These are phyloP conservation scores for Campylomormyrus numenius DNA, from an alignment of 2,113 vertebrate species.

Conservation along the genomic window DNA sequence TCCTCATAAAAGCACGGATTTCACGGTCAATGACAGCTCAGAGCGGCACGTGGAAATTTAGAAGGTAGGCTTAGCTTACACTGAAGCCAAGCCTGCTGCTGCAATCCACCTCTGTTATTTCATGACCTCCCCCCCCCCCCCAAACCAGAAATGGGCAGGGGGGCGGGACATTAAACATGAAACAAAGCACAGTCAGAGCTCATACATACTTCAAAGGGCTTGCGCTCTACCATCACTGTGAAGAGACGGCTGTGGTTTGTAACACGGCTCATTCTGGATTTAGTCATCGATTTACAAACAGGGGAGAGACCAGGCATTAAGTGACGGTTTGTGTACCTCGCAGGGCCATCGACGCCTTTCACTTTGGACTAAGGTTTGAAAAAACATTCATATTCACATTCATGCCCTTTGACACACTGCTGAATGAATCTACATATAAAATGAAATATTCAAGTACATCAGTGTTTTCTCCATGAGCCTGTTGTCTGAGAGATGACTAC, in stretches of 20 bases:
- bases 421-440: background rate
- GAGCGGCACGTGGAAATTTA: background rate
- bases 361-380: background rate
- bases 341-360: background rate
- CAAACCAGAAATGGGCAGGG: background rate
- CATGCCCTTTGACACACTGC: background rate
- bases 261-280: background rate
- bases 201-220: background rate
- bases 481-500: background rate
- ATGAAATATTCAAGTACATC: background rate
- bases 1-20: background rate
- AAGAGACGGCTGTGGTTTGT: background rate
- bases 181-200: background rate
- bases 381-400: background rate
- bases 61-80: background rate
- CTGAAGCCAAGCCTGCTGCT: background rate
- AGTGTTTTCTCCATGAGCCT: background rate
- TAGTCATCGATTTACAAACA: background rate
- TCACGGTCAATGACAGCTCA: background rate
- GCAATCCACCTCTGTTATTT: background rate
- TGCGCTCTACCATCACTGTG: background rate
- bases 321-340: background rate
- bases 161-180: constrained; percentile 1
- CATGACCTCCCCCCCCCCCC: background rate
- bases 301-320: background rate